A percentile compares a stretch with the other conserved stretches of the same genome.
Evolutionary conservation across 1,140 invertebrate genomes (phyloP).

Genomic region (Drosophila trapezifrons): DNA sequence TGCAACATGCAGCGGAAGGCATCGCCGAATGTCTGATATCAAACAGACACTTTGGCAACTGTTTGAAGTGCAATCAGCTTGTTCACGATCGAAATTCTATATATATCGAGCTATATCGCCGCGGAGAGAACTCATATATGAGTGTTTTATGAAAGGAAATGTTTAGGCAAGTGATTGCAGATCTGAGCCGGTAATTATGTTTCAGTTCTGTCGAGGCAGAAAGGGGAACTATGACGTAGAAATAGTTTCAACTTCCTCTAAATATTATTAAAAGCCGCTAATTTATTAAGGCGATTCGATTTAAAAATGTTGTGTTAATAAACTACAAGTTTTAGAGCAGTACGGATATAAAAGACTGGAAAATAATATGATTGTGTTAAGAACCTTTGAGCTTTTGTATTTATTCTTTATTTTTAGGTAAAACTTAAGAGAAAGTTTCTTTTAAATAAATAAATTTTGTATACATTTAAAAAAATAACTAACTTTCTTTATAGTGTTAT

Average conservation of each 20-base stretch:
- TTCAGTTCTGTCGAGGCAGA: not conserved
- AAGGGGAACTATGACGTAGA: constrained; percentile 5
- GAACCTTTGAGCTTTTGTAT: not conserved
- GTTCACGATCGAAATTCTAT: constrained; percentile 50
- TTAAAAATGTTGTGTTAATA: not conserved
- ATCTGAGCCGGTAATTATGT: constrained; percentile 34
- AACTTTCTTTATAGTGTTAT: too few relatives aligned
- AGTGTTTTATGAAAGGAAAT: constrained; percentile 54
- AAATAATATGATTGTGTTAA: too few relatives aligned
- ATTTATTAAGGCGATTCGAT: not conserved
- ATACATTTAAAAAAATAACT: too few relatives aligned
- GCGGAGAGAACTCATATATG: constrained; percentile 9
- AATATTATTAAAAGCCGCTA: not conserved
- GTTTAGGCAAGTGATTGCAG: constrained; percentile 38
- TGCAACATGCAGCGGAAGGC: constrained; percentile 51
- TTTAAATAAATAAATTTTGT: not conserved
- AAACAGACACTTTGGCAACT: constrained; percentile 80
- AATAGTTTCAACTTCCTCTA: not conserved
- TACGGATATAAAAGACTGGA: not conserved
- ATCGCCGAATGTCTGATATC: constrained; percentile 73
- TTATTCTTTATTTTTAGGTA: not conserved
- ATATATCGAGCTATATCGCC: constrained; percentile 13
- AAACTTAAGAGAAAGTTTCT: not conserved
- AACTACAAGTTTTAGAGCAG: not conserved
- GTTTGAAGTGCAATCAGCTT: constrained; percentile 76